Evolutionary conservation across 2,113 vertebrate genomes (phyloP).

Genomic region (Pseudorhombus dupliciocellatus): DNA sequence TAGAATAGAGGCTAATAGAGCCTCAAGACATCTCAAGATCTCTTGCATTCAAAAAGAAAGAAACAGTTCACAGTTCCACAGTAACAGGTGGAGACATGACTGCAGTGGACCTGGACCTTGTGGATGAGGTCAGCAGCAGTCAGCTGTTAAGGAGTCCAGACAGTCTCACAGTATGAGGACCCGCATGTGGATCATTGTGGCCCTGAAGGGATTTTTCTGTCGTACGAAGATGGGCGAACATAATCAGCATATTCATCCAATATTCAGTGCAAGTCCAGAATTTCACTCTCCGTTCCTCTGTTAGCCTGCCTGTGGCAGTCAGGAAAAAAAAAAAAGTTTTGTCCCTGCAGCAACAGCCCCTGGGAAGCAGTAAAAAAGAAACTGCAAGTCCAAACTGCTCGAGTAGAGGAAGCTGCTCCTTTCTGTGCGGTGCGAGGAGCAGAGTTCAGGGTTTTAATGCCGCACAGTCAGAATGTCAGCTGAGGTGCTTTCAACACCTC

Average conservation of each 20-base stretch:
- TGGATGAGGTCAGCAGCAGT: too few relatives aligned
- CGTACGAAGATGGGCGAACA: neutral
- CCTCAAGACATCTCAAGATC: neutral
- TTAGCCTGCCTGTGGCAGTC: neutral
- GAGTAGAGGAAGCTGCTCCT: constrained; percentile 3
- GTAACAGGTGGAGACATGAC: too few relatives aligned
- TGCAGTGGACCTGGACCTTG: too few relatives aligned
- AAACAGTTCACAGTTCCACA: neutral
- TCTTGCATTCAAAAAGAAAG: neutral
- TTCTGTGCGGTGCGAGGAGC: neutral
- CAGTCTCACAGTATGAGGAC: too few relatives aligned
- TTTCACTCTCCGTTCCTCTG: neutral
- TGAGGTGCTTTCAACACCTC: constrained; percentile 10
- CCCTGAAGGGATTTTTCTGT: neutral
- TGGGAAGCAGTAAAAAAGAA: neutral
- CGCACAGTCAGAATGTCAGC: neutral
- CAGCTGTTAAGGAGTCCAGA: too few relatives aligned
- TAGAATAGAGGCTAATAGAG: neutral
- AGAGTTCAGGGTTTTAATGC: neutral
- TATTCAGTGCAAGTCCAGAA: neutral
- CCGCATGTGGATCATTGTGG: neutral
- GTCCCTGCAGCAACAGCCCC: neutral
- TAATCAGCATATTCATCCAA: too few relatives aligned
- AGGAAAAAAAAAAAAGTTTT: neutral
- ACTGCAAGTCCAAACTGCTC: constrained; percentile 5